phyloP scores from a whole-genome alignment of 2,797 vertebrate genomes.

The Rhyacichthys aspro region DNA sequence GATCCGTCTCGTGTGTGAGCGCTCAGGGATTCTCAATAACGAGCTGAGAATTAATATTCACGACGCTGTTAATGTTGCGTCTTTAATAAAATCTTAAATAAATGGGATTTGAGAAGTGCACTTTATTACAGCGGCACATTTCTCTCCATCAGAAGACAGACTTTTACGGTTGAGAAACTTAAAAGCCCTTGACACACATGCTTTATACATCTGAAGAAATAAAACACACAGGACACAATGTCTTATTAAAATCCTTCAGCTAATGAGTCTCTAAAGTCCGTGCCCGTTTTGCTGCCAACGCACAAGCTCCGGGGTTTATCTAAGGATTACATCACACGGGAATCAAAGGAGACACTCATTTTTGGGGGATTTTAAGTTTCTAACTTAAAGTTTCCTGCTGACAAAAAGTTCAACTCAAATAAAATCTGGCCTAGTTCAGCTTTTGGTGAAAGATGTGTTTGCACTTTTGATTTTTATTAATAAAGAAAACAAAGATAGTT shows the following conservation, averaged over 20 bases:
- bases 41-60: slow-evolving; percentile 34
- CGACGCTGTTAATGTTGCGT: slow-evolving; percentile 20
- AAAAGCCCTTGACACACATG: neutral
- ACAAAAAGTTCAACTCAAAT: neutral
- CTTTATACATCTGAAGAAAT: slow-evolving; percentile 2
- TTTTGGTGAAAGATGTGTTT: neutral
- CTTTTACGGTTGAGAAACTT: slow-evolving; percentile 2
- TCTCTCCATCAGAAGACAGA: neutral
- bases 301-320: slow-evolving; percentile 6
- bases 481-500: too few species aligned
- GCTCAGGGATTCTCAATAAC: slow-evolving; percentile 33
- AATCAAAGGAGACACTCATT: slow-evolving; percentile 17
- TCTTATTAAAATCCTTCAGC: slow-evolving; percentile 2
- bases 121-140: slow-evolving; percentile 1
- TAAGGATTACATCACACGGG: slow-evolving; percentile 13
- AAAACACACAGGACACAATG: neutral
- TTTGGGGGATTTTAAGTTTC: slow-evolving; percentile 1
- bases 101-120: slow-evolving; percentile 16
- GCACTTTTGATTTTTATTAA: too few species aligned
- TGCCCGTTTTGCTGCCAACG: neutral
- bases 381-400: neutral
- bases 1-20: slow-evolving; percentile 3
- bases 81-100: slow-evolving; percentile 11
- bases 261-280: slow-evolving; percentile 17
- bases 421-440: neutral